Percentiles rank a stretch among this genome's conserved stretches.
phyloP scores from a whole-genome alignment of 2,113 vertebrate species.

The Thermophis baileyi region DNA sequence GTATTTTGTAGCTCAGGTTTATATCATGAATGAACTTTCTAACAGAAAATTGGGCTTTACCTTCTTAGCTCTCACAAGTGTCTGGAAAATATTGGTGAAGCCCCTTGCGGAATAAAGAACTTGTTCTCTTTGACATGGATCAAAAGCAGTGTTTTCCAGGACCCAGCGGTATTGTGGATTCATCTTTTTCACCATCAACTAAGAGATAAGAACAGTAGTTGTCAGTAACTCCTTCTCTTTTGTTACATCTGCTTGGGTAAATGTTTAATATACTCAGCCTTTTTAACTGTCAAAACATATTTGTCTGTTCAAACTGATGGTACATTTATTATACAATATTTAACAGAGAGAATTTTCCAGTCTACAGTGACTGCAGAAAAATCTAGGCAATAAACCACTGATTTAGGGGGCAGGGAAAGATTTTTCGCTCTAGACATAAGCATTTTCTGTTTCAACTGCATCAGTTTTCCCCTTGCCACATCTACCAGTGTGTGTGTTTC shows the following conservation, averaged over 20 bases:
- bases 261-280: not conserved
- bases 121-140: constrained; percentile 56
- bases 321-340: not conserved
- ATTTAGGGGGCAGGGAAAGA: not conserved
- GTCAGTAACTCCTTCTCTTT: not conserved
- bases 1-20: not conserved
- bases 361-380: not conserved
- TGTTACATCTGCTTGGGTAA: not conserved
- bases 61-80: constrained; percentile 70
- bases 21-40: not conserved
- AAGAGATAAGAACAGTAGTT: not conserved
- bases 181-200: constrained; percentile 73
- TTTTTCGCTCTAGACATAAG: not conserved
- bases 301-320: not conserved
- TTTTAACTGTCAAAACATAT: not conserved
- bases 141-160: constrained; percentile 58
- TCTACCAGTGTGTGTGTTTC: not conserved
- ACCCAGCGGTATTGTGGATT: constrained; percentile 47
- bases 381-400: not conserved
- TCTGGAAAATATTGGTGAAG: constrained; percentile 70
- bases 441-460: not conserved
- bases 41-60: constrained; percentile 42
- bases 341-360: not conserved
- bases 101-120: constrained; percentile 66
- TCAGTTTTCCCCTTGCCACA: not conserved